Percentiles rank a stretch among this genome's conserved stretches.
Conservation (phyloP, 2,797 vertebrate species). For the Smutsia gigantea region DNA sequence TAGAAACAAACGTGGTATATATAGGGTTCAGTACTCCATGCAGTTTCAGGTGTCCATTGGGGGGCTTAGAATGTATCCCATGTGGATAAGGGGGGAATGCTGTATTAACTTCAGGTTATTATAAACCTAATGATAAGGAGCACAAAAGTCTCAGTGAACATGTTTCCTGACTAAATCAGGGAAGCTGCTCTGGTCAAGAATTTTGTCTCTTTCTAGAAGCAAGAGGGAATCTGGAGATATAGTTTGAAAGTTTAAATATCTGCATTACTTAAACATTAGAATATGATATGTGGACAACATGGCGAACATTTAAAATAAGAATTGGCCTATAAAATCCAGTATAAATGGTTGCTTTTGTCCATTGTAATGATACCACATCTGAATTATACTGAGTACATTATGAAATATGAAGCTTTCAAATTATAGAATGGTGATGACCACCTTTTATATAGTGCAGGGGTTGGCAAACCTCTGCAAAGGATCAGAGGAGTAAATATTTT, state of each 20-base stretch:
- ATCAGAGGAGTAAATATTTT: not conserved
- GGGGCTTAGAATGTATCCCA: too few species aligned
- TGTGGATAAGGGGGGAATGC: too few species aligned
- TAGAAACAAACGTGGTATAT: too few species aligned
- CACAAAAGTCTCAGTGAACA: not conserved
- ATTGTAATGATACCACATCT: not conserved
- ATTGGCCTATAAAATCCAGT: not conserved
- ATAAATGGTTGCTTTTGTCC: not conserved
- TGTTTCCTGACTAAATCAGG: not conserved
- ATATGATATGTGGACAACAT: not conserved
- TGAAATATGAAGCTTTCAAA: conserved; percentile 5
- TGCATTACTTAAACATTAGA: not conserved
- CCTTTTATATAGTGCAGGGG: not conserved
- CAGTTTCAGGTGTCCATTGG: too few species aligned
- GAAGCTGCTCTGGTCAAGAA: not conserved
- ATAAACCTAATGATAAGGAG: not conserved
- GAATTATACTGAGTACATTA: not conserved
- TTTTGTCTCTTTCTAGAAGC: not conserved
- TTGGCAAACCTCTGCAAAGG: not conserved
- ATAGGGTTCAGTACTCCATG: too few species aligned
- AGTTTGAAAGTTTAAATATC: not conserved
- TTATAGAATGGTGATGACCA: not conserved
- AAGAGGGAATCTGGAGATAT: not conserved
- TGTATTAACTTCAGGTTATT: not conserved
- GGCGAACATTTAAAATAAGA: not conserved